These are phyloP conservation scores for Tenthredo amoena DNA, from an alignment of 2,888 invertebrate genomes.

Conservation along the genomic window DNA sequence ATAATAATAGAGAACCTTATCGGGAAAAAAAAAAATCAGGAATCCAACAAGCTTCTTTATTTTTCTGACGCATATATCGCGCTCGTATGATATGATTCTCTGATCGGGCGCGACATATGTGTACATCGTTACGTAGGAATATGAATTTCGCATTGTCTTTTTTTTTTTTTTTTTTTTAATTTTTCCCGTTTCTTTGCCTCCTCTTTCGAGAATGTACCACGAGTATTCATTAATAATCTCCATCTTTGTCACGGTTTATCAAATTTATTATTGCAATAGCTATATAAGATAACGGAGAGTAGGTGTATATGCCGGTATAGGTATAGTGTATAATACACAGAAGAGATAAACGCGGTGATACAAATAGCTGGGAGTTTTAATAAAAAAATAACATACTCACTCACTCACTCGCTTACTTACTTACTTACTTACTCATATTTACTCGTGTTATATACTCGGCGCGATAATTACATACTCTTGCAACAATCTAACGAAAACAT, in stretches of 20 bases:
- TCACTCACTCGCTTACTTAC: background rate
- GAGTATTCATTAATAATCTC: background rate
- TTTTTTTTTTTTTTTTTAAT: background rate
- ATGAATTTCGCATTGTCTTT: background rate
- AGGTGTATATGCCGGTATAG: background rate
- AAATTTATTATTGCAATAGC: slow-evolving; percentile 29
- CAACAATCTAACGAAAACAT: slow-evolving; percentile 59
- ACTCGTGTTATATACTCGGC: background rate
- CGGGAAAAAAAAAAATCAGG: too few species aligned
- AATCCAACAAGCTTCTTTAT: too few species aligned
- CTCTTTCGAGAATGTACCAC: background rate
- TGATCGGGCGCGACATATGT: too few species aligned
- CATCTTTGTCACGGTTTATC: slow-evolving; percentile 7
- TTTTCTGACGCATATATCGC: too few species aligned
- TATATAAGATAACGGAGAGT: background rate
- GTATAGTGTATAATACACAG: background rate
- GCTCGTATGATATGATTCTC: too few species aligned
- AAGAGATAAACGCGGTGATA: background rate
- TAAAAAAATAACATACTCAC: background rate
- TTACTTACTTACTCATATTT: background rate
- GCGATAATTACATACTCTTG: slow-evolving; percentile 53
- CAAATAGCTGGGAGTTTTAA: background rate
- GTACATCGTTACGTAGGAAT: background rate
- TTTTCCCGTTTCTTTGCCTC: background rate
- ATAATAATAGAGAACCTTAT: too few species aligned